phyloP scores from a whole-genome alignment of 2,797 vertebrate genomes.

The Gymnothorax reevesii region DNA sequence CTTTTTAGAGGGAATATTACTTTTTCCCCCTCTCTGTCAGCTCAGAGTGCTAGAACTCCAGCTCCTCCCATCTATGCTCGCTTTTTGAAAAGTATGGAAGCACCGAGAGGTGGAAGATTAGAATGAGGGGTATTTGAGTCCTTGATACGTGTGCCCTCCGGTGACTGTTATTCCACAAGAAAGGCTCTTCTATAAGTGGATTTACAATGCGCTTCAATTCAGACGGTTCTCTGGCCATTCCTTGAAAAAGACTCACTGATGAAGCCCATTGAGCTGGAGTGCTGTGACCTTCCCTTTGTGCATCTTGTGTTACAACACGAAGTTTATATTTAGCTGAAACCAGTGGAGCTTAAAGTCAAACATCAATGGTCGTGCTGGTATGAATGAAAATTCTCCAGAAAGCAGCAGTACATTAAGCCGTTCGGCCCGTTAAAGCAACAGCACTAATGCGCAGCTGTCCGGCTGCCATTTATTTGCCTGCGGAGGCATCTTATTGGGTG shows the following conservation, averaged over 20 bases:
- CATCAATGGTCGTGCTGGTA: slow-evolving; percentile 59
- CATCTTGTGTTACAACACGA: slow-evolving; percentile 57
- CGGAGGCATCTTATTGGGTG: not conserved
- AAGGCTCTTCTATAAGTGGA: slow-evolving; percentile 38
- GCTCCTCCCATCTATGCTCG: not conserved
- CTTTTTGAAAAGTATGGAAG: not conserved
- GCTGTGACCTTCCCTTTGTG: slow-evolving; percentile 65
- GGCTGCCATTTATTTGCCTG: not conserved
- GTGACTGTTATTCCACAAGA: slow-evolving; percentile 35
- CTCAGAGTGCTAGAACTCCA: not conserved
- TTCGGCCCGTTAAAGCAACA: not conserved
- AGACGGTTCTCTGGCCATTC: slow-evolving; percentile 49
- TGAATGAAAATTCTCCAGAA: slow-evolving; percentile 17
- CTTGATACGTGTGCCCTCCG: not conserved
- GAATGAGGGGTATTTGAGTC: not conserved
- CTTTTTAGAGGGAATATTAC: not conserved
- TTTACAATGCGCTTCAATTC: slow-evolving; percentile 48
- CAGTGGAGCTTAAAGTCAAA: slow-evolving; percentile 65
- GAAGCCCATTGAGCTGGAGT: slow-evolving; percentile 52
- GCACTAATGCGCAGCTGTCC: not conserved
- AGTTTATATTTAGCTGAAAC: slow-evolving; percentile 65
- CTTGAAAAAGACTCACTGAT: slow-evolving; percentile 55
- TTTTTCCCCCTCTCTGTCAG: not conserved
- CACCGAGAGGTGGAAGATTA: not conserved
- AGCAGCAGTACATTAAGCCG: slow-evolving; percentile 9